Base-by-base conservation (phyloP, 1,140 invertebrate species). In the Tetraneura akinire region DNA sequence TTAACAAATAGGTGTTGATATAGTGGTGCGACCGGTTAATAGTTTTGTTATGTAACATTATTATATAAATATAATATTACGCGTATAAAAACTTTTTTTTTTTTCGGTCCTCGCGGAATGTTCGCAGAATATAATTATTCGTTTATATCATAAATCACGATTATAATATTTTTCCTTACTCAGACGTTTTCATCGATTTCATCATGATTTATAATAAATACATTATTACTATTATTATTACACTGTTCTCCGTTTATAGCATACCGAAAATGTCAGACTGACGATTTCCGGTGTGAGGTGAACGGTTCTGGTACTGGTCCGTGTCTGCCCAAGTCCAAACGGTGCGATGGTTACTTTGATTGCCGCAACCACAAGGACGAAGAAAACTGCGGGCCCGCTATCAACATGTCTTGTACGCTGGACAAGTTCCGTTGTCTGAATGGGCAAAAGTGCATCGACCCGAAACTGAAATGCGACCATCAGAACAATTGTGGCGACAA, bases 361-460 rank as follows among this genome's bases (percentile, higher is more conserved):
- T 98, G 96, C 85, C 89, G 96, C 55, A 95, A 94, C 82, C 90
- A 92, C 51, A 90, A 89, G 71, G 96, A 97, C 84, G 96, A 97
- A 85, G 90, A 93, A 66, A 90, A 90, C 71, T 96, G 95, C 85
- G 82, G 84, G 21, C 66, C 85, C 21, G 85, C 87, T 5, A 84
- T 85, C 68, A 91, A 89, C n/a, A 85, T 90, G 9, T 88, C 91
- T 26, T 96, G 95, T 83, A 89, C 90, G 62, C 87, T 96, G 81
- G 94, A 96, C 86, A 94, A 97, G 88, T 97, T 96, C 87, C 89
- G 94, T 47, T 97, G 96, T 86, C 91, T 91, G 81, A 90, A 92
- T 82, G 93, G 92, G 16, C 89, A 91, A 83, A 91, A 91, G 81
- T 98, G 96, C 86, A 91, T 97, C 80, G 94, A 96, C 82, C 88